Evolutionary conservation across 1,140 invertebrate genomes (phyloP), one percentile per base, ranked within the genome.

Genomic region (Mycetomoellerius zeteki): DNA sequence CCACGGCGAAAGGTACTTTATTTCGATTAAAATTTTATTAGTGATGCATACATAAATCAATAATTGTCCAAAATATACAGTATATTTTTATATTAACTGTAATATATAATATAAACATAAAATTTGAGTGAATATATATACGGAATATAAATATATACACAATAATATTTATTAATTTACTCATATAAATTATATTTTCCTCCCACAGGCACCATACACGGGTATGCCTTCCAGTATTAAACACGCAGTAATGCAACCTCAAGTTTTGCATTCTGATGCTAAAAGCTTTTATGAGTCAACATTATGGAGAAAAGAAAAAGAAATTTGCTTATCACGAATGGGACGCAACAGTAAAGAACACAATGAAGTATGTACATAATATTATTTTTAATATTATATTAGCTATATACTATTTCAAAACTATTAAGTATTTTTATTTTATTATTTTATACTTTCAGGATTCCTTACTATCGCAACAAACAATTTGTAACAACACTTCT

Each of bases 251-350:
- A 56, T 90, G 0, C 91, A 92, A 27, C 91, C 86, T 12, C 90
- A 91, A 52, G 37, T 92, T 54, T 85, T 93, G 30, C 92, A 93
- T 80, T 19, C 88, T 3, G 81, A 91, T 24, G 72, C 91, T 12
- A 60, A 87, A 78, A 91, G 71, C 27, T 93, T 93, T n/a, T 93
- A 94, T 52, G 93, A 93, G 77, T 73, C 93, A 3, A 93, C 92
- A 19, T 80, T 93, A 14, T 94, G 93, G 93, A 89, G 80, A 62
- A 93, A 92, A 58, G 93, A 94, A 60, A 92, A 93, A 65, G 71
- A 86, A 64, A 93, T 94, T 58, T 93, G 91, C 50, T 69, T 93
- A n/a, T 93, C 93, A 10, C 93, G 92, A 90, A 93, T 93, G 91
- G 73, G 89, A 24, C 54, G 47, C 60, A 52, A 47, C 1, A 50